Percentiles rank a stretch among this genome's conserved stretches.
phyloP scores from a whole-genome alignment of 2,888 invertebrate species.

The Camponotus fellah region DNA sequence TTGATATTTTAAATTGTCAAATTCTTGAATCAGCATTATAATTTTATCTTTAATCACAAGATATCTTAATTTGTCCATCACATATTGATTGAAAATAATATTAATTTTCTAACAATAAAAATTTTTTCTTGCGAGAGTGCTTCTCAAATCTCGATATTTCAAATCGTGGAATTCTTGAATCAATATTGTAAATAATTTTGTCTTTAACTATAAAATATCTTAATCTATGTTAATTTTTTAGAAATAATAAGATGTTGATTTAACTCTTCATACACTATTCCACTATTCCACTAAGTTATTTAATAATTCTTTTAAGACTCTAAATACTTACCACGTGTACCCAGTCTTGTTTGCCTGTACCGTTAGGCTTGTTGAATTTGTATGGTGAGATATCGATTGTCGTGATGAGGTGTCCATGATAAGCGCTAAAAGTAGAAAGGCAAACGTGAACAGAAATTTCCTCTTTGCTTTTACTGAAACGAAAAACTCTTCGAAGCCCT shows the following conservation, averaged over 20 bases:
- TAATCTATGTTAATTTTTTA: neutral
- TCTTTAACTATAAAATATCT: neutral
- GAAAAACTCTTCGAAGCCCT: conserved; percentile 17
- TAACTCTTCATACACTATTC: neutral
- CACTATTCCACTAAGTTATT: neutral
- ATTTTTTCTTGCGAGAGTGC: neutral
- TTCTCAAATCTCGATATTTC: neutral
- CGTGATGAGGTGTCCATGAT: conserved; percentile 98
- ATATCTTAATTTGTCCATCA: neutral
- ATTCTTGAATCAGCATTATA: neutral
- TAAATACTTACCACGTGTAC: conserved; percentile 93
- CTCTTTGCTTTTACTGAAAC: conserved; percentile 5
- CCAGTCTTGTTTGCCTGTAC: conserved; percentile 93
- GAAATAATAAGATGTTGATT: neutral
- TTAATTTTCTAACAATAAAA: neutral
- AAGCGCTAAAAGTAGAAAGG: conserved; percentile 91
- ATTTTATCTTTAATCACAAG: conserved; percentile 4
- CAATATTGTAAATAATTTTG: neutral
- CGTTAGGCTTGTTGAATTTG: conserved; percentile 97
- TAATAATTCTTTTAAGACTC: neutral
- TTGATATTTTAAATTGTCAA: neutral
- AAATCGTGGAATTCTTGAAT: neutral
- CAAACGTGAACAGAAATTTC: conserved; percentile 43
- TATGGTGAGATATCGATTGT: conserved; percentile 99
- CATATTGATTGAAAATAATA: neutral